Base-by-base conservation (phyloP, 2,888 invertebrate genomes). In the Anagyrus pseudococci region DNA sequence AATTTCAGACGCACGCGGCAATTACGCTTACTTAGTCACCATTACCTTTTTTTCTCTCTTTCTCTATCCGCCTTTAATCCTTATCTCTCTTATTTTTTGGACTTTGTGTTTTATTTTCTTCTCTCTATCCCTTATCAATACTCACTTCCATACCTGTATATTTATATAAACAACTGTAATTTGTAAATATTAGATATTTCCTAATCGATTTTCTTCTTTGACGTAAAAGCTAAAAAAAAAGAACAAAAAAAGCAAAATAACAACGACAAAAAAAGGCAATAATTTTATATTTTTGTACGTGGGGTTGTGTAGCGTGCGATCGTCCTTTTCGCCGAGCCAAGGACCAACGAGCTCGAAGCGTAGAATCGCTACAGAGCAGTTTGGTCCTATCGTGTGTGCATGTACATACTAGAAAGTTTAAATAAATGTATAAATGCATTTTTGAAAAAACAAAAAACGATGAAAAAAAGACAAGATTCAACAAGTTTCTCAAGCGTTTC, bases 391-490 rank as follows among this genome's bases (percentile, higher is more conserved):
- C 4, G 40, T 33, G 44, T 48, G 56, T 60, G 17, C 48, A 26
- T 66, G 62, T 66, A 66, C 59, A 66, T 62, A 66, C 48, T 62
- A 66, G 58, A 59, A 60, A 62, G 48, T 60, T 62, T 57, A 59
- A 66, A 66, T 62, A 62, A 66, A 66, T 59, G 62, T 62, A 60
- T 58, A 65, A 62, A 55, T 52, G 65, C 62, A 62, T 62, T 66
- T 66, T 62, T n/a, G 15, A 4, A 7, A 46, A 46, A 13, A 17
- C 15, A 49, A 49, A 37, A 37, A 44, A 22, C 15, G 19, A 22
- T 17, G 17, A 44, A 44, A 44, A 22, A 44, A 19, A 22, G 17
- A 37, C 15, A n/a, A n/a, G n/a, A n/a, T n/a, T n/a, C n/a, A n/a
- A n/a, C n/a, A n/a, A n/a, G n/a, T n/a, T n/a, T n/a, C n/a, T n/a